A percentile compares a stretch with the other conserved stretches of the same genome.
Conservation (phyloP, 2,797 vertebrate genomes). For the Enteromius afrohamiltoni region DNA sequence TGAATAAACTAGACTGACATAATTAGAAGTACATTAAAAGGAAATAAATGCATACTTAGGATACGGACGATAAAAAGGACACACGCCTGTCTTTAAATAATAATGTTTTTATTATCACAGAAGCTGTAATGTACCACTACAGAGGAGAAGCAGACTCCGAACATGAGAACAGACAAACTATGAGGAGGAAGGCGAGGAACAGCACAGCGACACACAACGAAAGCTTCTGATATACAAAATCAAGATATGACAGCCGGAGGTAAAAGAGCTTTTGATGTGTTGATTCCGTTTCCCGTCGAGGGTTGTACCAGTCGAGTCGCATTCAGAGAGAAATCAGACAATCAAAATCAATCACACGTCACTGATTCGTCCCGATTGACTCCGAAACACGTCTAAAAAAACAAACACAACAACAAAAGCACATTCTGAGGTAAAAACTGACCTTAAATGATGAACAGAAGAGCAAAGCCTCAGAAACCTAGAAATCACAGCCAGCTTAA, state of each 20-base stretch:
- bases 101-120: constrained; percentile 80
- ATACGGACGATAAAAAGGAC: background rate
- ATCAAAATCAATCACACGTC: constrained; percentile 55
- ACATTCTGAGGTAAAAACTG: constrained; percentile 62
- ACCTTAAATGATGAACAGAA: constrained; percentile 10
- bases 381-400: constrained; percentile 52
- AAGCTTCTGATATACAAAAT: constrained; percentile 66
- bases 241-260: constrained; percentile 58
- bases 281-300: constrained; percentile 50
- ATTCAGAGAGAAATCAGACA: constrained; percentile 41
- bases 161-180: constrained; percentile 54
- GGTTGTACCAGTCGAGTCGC: constrained; percentile 64
- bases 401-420: constrained; percentile 61
- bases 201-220: constrained; percentile 67
- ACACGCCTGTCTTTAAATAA: background rate
- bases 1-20: background rate
- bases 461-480: background rate
- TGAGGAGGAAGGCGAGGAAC: constrained; percentile 72
- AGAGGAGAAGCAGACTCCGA: constrained; percentile 71
- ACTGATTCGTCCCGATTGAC: constrained; percentile 56
- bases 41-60: too few relatives aligned
- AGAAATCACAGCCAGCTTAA: background rate
- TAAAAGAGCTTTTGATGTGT: constrained; percentile 73
- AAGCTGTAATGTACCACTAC: constrained; percentile 82
- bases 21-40: too few relatives aligned